Evolutionary conservation across 2,113 vertebrate species (phyloP).

Genomic region (Eira barbara): DNA sequence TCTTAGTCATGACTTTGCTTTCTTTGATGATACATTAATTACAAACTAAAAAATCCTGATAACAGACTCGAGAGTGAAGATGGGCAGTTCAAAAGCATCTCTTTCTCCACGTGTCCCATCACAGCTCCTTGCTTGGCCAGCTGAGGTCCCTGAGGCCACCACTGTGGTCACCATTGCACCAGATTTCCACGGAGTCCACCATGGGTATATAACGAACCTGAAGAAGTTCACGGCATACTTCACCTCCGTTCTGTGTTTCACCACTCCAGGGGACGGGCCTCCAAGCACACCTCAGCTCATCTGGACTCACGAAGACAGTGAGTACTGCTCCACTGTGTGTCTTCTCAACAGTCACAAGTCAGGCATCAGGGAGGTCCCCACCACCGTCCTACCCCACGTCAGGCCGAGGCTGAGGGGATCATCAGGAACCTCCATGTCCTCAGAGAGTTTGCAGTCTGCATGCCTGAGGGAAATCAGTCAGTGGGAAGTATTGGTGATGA

Average conservation of each 20-base stretch:
- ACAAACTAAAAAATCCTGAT: neutral
- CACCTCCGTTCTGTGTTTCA: conserved; percentile 93
- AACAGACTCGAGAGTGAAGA: neutral
- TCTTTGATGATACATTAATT: neutral
- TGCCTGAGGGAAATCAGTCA: fast-evolving
- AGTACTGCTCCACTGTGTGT: conserved; percentile 73
- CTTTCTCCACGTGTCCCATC: neutral
- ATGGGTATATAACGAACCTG: conserved; percentile 88
- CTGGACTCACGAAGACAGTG: conserved; percentile 93
- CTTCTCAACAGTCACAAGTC: fast-evolving
- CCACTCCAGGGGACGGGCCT: conserved; percentile 94
- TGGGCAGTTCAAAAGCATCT: neutral
- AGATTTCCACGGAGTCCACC: conserved; percentile 92
- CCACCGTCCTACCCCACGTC: fast-evolving
- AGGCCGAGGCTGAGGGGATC: fast-evolving
- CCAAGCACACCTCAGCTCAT: conserved; percentile 87
- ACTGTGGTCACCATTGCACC: conserved; percentile 91
- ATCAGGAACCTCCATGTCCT: fast-evolving
- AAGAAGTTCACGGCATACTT: conserved; percentile 93
- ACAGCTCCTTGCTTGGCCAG: conserved; percentile 92
- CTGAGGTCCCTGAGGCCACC: conserved; percentile 83
- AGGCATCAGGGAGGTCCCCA: fast-evolving
- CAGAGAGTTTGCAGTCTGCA: too few relatives aligned
- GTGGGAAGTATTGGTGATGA: fast-evolving
- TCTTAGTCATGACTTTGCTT: neutral